These are phyloP conservation scores for Stenichneumon culpator DNA, from an alignment of 2,888 invertebrate species.

Conservation along the genomic window DNA sequence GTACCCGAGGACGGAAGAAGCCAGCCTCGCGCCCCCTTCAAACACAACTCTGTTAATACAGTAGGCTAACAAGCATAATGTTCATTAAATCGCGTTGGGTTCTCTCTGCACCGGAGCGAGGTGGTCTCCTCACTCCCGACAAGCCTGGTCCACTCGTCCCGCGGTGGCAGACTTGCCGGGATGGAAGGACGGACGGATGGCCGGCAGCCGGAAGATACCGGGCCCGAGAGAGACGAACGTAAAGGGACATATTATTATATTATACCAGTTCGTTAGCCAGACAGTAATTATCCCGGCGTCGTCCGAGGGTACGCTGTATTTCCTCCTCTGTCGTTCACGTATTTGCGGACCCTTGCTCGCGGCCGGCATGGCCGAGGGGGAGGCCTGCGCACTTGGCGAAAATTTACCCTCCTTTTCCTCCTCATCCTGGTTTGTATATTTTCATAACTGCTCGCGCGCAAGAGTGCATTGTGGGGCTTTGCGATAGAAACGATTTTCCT, in stretches of 20 bases:
- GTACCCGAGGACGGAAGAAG: conserved; percentile 24
- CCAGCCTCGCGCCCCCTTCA: conserved; percentile 52
- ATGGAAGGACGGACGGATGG: conserved; percentile 40
- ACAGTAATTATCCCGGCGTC: conserved; percentile 75
- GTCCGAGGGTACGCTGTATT: conserved; percentile 47
- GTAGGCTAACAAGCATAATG: conserved; percentile 78
- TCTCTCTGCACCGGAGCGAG: conserved; percentile 49
- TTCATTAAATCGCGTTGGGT: conserved; percentile 75
- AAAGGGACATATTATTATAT: conserved; percentile 77
- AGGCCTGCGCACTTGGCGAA: background rate
- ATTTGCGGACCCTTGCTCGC: conserved; percentile 46
- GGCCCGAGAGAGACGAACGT: conserved; percentile 56
- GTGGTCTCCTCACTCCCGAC: conserved; percentile 31
- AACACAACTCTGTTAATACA: conserved; percentile 72
- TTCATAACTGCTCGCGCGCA: background rate
- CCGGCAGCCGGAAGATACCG: conserved; percentile 50
- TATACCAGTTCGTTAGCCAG: conserved; percentile 77
- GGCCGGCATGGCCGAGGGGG: conserved; percentile 22
- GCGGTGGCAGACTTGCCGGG: conserved; percentile 36
- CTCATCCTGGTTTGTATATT: background rate
- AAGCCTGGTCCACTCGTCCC: conserved; percentile 30
- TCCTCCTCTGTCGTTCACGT: conserved; percentile 35
- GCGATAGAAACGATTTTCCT: conserved; percentile 16
- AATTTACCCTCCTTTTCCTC: background rate
- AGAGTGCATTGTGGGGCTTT: conserved; percentile 14